Evolutionary conservation across 2,113 vertebrate species (phyloP).

Genomic region (Puntigrus tetrazona): DNA sequence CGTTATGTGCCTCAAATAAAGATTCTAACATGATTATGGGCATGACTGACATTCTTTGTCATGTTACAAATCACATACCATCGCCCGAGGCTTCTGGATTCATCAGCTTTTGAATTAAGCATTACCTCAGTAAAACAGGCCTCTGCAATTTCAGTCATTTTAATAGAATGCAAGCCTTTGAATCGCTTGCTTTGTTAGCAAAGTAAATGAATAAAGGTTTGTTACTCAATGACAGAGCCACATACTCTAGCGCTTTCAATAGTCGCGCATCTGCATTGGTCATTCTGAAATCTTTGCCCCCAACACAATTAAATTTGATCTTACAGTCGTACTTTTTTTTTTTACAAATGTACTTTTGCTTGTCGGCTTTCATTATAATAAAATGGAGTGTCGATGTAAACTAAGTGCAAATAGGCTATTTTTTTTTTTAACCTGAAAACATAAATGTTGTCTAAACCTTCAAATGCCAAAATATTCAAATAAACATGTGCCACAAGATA

Average conservation of each 20-base stretch:
- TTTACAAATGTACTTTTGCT: background rate
- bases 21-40: background rate
- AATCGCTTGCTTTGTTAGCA: conserved; percentile 12
- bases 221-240: conserved; percentile 1
- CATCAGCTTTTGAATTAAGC: background rate
- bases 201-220: background rate
- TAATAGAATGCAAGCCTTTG: background rate
- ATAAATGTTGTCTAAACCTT: too few relatives aligned
- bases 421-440: background rate
- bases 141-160: background rate
- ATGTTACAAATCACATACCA: background rate
- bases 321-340: too few relatives aligned
- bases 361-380: background rate
- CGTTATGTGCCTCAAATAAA: background rate
- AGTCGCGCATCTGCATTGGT: background rate
- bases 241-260: background rate
- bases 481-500: background rate
- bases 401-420: background rate
- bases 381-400: background rate
- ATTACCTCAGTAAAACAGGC: background rate
- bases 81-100: background rate
- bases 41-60: conserved; percentile 18
- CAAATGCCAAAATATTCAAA: background rate
- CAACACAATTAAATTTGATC: background rate
- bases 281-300: conserved; percentile 12